Evolutionary conservation across 2,888 invertebrate genomes (phyloP).

Genomic region (Plagodis pulveraria): DNA sequence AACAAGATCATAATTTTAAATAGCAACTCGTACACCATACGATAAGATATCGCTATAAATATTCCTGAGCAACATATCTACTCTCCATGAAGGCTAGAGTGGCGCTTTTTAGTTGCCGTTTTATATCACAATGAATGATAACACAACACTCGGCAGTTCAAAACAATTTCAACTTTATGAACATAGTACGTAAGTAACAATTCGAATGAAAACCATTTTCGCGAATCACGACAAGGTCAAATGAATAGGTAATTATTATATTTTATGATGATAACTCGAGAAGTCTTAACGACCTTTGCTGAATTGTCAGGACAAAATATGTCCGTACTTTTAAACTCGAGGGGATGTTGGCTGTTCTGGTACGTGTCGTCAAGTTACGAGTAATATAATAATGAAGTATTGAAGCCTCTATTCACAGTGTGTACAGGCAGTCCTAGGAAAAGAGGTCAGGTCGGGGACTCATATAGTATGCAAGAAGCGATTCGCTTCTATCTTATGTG

Average conservation of each 20-base stretch:
- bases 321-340: constrained; percentile 30
- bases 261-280: constrained; percentile 58
- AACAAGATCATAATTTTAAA: constrained; percentile 44
- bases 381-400: too few relatives aligned
- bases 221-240: constrained; percentile 48
- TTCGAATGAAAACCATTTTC: constrained; percentile 32
- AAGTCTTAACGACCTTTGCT: constrained; percentile 46
- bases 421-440: constrained; percentile 4
- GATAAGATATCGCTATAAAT: constrained; percentile 50
- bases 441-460: constrained; percentile 9
- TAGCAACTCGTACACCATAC: constrained; percentile 35
- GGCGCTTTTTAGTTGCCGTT: constrained; percentile 43
- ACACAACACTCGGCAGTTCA: constrained; percentile 23
- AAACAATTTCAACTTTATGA: constrained; percentile 35
- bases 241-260: constrained; percentile 58
- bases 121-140: constrained; percentile 50
- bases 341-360: too few relatives aligned
- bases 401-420: constrained; percentile 1
- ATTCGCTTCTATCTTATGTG: constrained; percentile 6
- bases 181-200: constrained; percentile 29
- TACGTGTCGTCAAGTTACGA: too few relatives aligned
- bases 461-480: constrained; percentile 13
- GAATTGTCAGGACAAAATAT: constrained; percentile 43
- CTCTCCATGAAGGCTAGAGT: constrained; percentile 44
- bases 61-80: constrained; percentile 15